Evolutionary conservation across 2,888 invertebrate genomes (phyloP), one percentile per base, ranked within the genome.

Genomic region (Cryptops parisi): DNA sequence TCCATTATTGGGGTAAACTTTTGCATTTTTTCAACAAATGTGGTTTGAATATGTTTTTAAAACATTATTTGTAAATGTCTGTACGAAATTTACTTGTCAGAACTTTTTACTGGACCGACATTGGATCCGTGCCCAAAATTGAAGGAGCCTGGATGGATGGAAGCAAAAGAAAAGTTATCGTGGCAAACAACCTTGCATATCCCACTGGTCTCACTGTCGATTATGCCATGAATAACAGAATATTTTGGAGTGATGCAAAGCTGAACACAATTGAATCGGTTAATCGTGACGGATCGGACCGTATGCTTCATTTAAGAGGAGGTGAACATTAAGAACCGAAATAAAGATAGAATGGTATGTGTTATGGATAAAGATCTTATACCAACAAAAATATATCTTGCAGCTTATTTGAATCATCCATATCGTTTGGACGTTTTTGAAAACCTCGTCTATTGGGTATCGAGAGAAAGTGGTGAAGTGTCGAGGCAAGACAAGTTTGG

Each of bases 201-300:
- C 97, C 97, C 0, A 79, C 88, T 0, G 91, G 93, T 0, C 68
- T 98, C 9, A 78, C 91, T 0, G 81, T 98, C 47, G 98, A 98
- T 66, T 85, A 83, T 63, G 78, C 82, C 0, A 88, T 88, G 80
- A 84, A 84, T 56, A 86, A 91, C 65, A 76, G 85, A 0, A 73
- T 98, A 17, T 98, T 87, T 70, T 98, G 97, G 96, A 88, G 85
- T 0, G 98, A 98, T 66, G 82, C 85, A 0, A 97, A 97, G 67
- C 72, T 89, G 38, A 87, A 90, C 62, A 82, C 80, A 1, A 88
- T 96, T 50, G 93, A 94, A 67, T 81, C 81, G 51, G 83, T 90
- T 74, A 76, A 78, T 48, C 78, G 78, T 46, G 89, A 93, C 67
- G 94, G 93, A 1, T 75, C 80, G 0, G 78, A 80, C 53, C 72